Conservation (phyloP, 2,797 vertebrate genomes). For the Crypturellus tataupa region DNA sequence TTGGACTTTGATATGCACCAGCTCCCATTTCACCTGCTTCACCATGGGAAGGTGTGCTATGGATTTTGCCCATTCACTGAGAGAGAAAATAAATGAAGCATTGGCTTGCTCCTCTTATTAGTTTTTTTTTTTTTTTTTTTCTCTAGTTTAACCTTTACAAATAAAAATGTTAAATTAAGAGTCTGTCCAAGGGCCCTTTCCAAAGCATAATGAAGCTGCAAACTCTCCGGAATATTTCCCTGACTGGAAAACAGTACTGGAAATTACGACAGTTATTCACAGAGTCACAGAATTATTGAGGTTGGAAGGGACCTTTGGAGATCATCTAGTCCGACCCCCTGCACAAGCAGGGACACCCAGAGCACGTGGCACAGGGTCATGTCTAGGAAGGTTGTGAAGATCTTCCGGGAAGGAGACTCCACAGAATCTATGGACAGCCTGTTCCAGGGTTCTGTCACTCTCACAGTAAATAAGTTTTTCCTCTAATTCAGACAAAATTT, state of each 20-base stretch:
- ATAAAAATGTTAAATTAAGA: neutral
- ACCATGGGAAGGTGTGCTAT: neutral
- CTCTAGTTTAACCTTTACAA: neutral
- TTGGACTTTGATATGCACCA: rapidly evolving
- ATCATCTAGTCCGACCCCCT: too few relatives aligned
- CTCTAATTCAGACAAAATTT: too few relatives aligned
- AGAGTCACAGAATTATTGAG: too few relatives aligned
- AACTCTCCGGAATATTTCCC: neutral
- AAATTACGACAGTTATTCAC: neutral
- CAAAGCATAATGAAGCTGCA: neutral
- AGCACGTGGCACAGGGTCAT: too few relatives aligned
- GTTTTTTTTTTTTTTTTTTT: neutral
- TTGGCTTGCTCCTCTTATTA: rapidly evolving
- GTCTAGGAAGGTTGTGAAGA: too few relatives aligned
- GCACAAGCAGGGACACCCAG: too few relatives aligned
- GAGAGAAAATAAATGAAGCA: neutral
- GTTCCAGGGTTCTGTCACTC: too few relatives aligned
- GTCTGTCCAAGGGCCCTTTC: rapidly evolving
- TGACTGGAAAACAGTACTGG: neutral
- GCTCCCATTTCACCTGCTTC: neutral
- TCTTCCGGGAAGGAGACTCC: too few relatives aligned
- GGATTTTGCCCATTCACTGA: neutral
- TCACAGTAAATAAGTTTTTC: too few relatives aligned
- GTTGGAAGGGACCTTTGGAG: too few relatives aligned
- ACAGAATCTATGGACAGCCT: too few relatives aligned